Percentiles rank a stretch among this genome's conserved stretches.
These are phyloP conservation scores for Physella acuta DNA, from an alignment of 1,140 invertebrate species.

Conservation along the genomic window DNA sequence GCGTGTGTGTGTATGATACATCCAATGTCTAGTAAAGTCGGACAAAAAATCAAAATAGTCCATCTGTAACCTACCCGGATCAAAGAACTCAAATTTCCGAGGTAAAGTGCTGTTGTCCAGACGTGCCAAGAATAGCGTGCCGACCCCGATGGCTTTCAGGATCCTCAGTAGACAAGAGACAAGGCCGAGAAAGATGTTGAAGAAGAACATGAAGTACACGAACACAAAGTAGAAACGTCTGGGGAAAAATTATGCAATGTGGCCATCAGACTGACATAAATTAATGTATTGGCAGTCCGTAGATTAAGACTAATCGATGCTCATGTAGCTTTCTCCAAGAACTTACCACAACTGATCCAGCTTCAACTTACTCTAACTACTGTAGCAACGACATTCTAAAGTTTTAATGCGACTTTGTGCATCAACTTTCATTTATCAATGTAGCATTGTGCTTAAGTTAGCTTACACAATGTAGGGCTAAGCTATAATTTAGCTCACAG, in stretches of 20 bases:
- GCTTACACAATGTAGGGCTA: too few species aligned
- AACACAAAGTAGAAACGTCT: constrained; percentile 34
- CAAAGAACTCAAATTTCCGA: constrained; percentile 34
- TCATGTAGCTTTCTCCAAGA: neutral
- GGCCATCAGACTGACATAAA: neutral
- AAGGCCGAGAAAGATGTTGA: constrained; percentile 39
- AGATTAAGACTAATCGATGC: neutral
- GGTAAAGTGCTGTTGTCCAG: constrained; percentile 37
- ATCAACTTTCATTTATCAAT: neutral
- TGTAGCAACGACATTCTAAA: neutral
- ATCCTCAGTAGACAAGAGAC: constrained; percentile 36
- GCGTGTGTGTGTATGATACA: too few species aligned
- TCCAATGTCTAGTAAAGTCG: too few species aligned
- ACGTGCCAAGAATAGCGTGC: constrained; percentile 31
- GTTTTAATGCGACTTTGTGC: neutral
- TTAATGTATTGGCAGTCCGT: neutral
- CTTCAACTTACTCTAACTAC: neutral
- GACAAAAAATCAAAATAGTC: too few species aligned
- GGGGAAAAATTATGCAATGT: constrained; percentile 4
- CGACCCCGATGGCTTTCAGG: constrained; percentile 34
- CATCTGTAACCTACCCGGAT: constrained; percentile 36
- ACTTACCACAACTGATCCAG: neutral
- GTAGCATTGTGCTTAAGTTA: constrained; percentile 1
- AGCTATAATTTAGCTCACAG: too few species aligned
- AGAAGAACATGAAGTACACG: constrained; percentile 41